Base-by-base conservation (phyloP, 2,113 vertebrate genomes). In the Micronisus gabar region DNA sequence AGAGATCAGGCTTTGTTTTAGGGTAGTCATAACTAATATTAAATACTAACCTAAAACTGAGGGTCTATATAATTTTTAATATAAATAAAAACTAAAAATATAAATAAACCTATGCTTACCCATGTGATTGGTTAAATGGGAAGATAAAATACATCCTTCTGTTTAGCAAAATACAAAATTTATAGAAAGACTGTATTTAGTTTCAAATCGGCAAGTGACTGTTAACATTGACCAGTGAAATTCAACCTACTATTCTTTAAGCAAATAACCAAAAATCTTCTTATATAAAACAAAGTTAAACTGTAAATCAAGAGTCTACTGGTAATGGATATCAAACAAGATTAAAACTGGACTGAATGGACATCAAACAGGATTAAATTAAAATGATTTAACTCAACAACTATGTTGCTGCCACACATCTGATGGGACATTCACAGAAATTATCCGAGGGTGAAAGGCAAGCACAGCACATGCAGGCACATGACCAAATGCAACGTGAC, bases 401-500 rank as follows among this genome's bases (percentile, higher is more conserved):
- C 38, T 81, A 4, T 41, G 8, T 17, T 41, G n/a, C 38, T 91
- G 80, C 14, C 32, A 55, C 41, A 47, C 12, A 50, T 55, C 23
- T 63, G 52, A 71, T 18, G 15, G 59, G 36, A 81, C 12, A n/a
- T 27, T 6, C 68, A 59, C 18, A 66, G 72, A 68, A 80, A 73
- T 22, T 59, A 36, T 12, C 50, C 26, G n/a, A 40, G 48, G 15
- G 32, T 63, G 48, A 88, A 82, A 75, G 58, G 53, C 47, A 85
- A 86, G 68, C 7, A n/a, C 1, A 8, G 67, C 47, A 52, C 1
- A 0, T 22, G 40, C 65, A 79, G 75, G 56, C n/a, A 50, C 43
- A 41, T 0, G 0, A 40, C 15, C 38, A 50, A 75, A 5, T 1
- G 6, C 47, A 45, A 61, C 1, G 14, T 41, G 29, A 58, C 2